A percentile compares a stretch with the other conserved stretches of the same genome.
Conservation (phyloP, 1,140 invertebrate genomes). For the Ceratina australensis region DNA sequence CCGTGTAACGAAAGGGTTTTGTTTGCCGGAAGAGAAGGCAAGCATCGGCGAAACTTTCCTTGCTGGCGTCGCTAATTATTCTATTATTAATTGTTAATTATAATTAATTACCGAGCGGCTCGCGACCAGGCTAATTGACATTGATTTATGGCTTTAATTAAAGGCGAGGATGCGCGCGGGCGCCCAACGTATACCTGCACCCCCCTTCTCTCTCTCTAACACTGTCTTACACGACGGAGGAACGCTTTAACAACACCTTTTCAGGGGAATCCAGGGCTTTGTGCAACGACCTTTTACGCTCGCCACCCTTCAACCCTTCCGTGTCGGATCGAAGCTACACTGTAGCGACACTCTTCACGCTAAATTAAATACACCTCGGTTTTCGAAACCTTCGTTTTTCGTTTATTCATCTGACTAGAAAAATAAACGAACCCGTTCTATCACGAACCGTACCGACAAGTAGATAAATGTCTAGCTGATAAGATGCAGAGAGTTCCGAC, state of each 20-base stretch:
- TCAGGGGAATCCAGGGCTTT: slow-evolving; percentile 62
- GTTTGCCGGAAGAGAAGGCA: neutral
- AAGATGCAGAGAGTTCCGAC: too few species aligned
- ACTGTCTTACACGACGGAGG: slow-evolving; percentile 68
- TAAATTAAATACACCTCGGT: slow-evolving; percentile 40
- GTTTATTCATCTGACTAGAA: too few species aligned
- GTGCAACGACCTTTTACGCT: slow-evolving; percentile 56
- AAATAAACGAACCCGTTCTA: too few species aligned
- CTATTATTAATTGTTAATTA: slow-evolving; percentile 75
- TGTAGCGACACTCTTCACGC: slow-evolving; percentile 50
- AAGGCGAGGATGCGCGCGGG: slow-evolving; percentile 71
- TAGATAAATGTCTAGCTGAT: too few species aligned
- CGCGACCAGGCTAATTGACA: slow-evolving; percentile 73
- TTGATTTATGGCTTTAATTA: slow-evolving; percentile 79
- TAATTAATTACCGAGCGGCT: slow-evolving; percentile 70
- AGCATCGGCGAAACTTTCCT: slow-evolving; percentile 42
- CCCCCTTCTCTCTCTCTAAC: too few species aligned
- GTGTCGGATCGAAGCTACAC: neutral
- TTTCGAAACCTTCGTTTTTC: neutral
- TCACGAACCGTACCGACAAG: too few species aligned
- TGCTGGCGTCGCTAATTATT: slow-evolving; percentile 60
- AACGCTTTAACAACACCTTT: slow-evolving; percentile 71
- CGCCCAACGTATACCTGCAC: too few species aligned
- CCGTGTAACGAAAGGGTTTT: neutral
- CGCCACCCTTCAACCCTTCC: slow-evolving; percentile 10